phyloP scores from a whole-genome alignment of 1,140 invertebrate species.

The Ylistrum balloti region DNA sequence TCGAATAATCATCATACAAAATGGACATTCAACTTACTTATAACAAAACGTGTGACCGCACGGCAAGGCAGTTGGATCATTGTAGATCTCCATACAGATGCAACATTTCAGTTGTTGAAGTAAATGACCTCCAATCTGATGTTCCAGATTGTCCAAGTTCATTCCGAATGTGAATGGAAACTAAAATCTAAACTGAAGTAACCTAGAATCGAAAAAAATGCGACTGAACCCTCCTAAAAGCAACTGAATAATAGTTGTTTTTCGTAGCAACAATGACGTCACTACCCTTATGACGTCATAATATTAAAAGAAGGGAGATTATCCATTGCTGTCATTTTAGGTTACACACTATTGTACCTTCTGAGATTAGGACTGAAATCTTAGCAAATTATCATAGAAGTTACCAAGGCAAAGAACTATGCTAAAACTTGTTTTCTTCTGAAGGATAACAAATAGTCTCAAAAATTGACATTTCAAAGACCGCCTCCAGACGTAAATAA shows the following conservation, averaged over 20 bases:
- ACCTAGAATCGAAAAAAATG: conserved; percentile 4
- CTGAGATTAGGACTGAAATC: too few relatives aligned
- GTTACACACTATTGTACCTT: neutral
- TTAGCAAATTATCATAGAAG: too few relatives aligned
- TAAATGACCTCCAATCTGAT: conserved; percentile 52
- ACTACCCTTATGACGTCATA: neutral
- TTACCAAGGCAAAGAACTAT: too few relatives aligned
- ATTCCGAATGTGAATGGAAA: neutral
- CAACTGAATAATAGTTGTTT: neutral
- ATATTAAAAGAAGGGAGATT: neutral
- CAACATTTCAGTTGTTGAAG: conserved; percentile 79
- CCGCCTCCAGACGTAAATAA: too few relatives aligned
- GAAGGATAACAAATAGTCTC: too few relatives aligned
- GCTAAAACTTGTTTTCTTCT: too few relatives aligned
- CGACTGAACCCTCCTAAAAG: neutral
- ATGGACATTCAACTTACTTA: conserved; percentile 75
- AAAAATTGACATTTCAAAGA: too few relatives aligned
- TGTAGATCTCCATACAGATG: conserved; percentile 87
- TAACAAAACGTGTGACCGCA: conserved; percentile 95
- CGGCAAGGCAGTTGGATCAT: conserved; percentile 90
- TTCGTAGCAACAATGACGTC: neutral
- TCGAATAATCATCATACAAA: too few relatives aligned
- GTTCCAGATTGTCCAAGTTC: conserved; percentile 43
- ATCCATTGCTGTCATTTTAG: neutral
- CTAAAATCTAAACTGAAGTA: neutral